Evolutionary conservation across 2,113 vertebrate genomes (phyloP).

Genomic region (Burhinus bistriatus): DNA sequence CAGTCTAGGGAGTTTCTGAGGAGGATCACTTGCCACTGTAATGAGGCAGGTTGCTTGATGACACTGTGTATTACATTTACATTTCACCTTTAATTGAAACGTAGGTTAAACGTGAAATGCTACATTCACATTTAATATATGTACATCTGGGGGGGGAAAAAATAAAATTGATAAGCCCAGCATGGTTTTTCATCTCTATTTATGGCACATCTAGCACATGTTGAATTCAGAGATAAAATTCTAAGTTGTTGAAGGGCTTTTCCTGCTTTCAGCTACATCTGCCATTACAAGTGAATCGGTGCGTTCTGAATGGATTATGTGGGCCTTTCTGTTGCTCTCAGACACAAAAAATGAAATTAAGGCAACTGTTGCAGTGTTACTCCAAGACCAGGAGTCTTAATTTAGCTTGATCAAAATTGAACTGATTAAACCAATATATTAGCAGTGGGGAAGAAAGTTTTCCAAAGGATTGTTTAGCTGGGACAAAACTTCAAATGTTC

Average conservation of each 20-base stretch:
- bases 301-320: background rate
- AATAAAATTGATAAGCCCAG: background rate
- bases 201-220: background rate
- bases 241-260: background rate
- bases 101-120: background rate
- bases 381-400: background rate
- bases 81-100: background rate
- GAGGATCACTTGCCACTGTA: background rate
- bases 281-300: background rate
- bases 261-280: background rate
- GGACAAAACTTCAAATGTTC: background rate
- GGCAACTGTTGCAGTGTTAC: background rate
- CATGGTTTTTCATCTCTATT: background rate
- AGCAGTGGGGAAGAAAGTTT: background rate
- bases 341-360: background rate
- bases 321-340: background rate
- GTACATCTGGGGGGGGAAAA: fast-evolving
- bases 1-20: background rate
- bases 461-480: background rate
- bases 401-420: background rate
- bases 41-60: background rate
- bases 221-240: background rate
- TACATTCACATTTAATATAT: background rate
- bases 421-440: background rate
- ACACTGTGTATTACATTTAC: background rate